Base-by-base conservation (phyloP, 2,888 invertebrate genomes). In the Rhagium mordax region DNA sequence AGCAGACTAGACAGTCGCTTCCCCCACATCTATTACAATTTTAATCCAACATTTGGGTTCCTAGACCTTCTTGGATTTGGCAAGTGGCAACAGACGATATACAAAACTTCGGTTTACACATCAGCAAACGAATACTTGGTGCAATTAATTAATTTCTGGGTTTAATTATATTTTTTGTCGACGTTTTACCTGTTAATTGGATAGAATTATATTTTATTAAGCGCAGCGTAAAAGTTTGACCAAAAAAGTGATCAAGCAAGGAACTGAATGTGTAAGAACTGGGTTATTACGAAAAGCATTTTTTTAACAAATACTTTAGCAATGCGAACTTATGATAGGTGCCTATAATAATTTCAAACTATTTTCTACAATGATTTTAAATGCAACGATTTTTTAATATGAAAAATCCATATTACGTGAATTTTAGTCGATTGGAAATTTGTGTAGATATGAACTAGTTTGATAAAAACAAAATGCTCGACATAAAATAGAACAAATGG, bases 21-120 rank as follows among this genome's bases (percentile, higher is more conserved):
- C 82, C 83, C 82, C 82, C 83, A 82, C 83, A 79, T 82, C 81
- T 82, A 83, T 81, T 80, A 82, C 84, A 84, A 83, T 84, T 83
- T 83, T 81, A 82, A 83, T 84, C 82, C 81, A 82, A 81, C 83
- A 77, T 77, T 77, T 77, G 77, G 78, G 84, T 85, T 85, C 83
- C 83, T 83, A 84, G 84, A 85, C 84, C 83, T 82, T 81, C 80
- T 75, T 78, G 73, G 78, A 81, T 79, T 79, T 67, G 67, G 67
- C 67, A 67, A 67, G 57, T 67, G 67, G 67, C 51, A 67, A 67
- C 67, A 67, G 67, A 67, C 67, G 51, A 67, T 67, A 67, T 27
- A 67, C 47, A 55, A 67, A 67, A 67, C 51, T 53, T 65, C 55
- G 18, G 33, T 55, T 65, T 55, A 65, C 65, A 65, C 65, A 65